Evolutionary conservation across 2,113 vertebrate genomes (phyloP).

Genomic region (Cyprinodon tularosa): DNA sequence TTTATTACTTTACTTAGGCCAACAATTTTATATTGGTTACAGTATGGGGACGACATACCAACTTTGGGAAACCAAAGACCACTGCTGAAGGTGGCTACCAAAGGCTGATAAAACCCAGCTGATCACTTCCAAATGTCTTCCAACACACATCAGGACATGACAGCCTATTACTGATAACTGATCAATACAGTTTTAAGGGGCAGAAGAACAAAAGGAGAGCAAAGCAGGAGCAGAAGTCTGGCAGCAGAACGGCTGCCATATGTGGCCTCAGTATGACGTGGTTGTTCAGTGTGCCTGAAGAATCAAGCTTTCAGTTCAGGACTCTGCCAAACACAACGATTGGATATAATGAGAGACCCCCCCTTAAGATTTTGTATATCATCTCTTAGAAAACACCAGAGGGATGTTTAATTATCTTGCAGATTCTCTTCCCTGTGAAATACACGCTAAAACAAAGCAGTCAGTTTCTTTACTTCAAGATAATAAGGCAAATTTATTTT

Average conservation of each 20-base stretch:
- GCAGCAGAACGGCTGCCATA: slow-evolving; percentile 64
- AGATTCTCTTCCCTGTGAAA: slow-evolving; percentile 5
- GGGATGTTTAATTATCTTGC: slow-evolving; percentile 42
- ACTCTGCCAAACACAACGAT: slow-evolving; percentile 60
- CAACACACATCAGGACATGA: too few relatives aligned
- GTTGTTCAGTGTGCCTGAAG: slow-evolving; percentile 65
- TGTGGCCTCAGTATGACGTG: slow-evolving; percentile 55
- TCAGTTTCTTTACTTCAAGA: slow-evolving; percentile 34
- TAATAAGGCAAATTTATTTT: not conserved
- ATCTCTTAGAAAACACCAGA: slow-evolving; percentile 31
- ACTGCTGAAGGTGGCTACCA: too few relatives aligned
- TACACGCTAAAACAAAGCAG: not conserved
- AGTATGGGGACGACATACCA: too few relatives aligned
- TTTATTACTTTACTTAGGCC: too few relatives aligned
- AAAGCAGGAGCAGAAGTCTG: slow-evolving; percentile 51
- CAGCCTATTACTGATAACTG: too few relatives aligned
- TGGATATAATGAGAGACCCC: slow-evolving; percentile 31
- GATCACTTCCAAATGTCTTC: too few relatives aligned
- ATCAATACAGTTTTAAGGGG: not conserved
- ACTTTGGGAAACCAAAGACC: too few relatives aligned
- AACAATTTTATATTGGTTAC: too few relatives aligned
- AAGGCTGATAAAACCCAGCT: too few relatives aligned
- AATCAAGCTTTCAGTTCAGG: slow-evolving; percentile 64
- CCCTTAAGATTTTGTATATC: slow-evolving; percentile 26
- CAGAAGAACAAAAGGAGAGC: slow-evolving; percentile 2